phyloP scores from a whole-genome alignment of 2,797 vertebrate genomes.

The Liasis olivaceus region DNA sequence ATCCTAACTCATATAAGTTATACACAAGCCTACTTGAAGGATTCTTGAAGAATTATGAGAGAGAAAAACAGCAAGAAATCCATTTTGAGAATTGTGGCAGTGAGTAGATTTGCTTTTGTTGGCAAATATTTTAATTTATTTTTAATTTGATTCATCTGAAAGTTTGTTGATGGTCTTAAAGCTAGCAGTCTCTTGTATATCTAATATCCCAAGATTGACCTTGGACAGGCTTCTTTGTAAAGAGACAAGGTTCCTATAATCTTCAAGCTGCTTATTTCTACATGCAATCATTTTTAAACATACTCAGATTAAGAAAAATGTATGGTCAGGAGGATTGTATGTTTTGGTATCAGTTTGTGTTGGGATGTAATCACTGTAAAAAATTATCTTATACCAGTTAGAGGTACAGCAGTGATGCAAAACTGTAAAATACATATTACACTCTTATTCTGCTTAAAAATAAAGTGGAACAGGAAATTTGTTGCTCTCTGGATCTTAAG shows the following conservation, averaged over 20 bases:
- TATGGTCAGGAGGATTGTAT: neutral
- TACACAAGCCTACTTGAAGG: conserved; percentile 68
- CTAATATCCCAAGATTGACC: neutral
- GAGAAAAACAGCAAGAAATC: conserved; percentile 50
- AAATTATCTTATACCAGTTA: neutral
- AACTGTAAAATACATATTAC: neutral
- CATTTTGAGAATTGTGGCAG: conserved; percentile 83
- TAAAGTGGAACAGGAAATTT: neutral
- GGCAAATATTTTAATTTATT: neutral
- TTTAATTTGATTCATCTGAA: neutral
- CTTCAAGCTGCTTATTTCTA: neutral
- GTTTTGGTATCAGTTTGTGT: neutral
- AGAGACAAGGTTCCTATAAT: neutral
- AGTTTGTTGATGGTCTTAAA: neutral
- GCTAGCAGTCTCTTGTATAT: neutral
- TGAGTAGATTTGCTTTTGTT: conserved; percentile 60
- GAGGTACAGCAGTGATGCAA: neutral
- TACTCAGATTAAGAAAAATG: conserved; percentile 2
- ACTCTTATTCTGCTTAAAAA: neutral
- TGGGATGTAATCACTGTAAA: neutral
- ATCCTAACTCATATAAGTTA: conserved; percentile 37
- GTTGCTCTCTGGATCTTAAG: neutral
- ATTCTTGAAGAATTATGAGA: conserved; percentile 75
- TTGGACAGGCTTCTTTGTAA: neutral
- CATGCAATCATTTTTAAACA: neutral